These are phyloP conservation scores for Grammomys surdaster DNA, from an alignment of 2,113 vertebrate species.

Conservation along the genomic window DNA sequence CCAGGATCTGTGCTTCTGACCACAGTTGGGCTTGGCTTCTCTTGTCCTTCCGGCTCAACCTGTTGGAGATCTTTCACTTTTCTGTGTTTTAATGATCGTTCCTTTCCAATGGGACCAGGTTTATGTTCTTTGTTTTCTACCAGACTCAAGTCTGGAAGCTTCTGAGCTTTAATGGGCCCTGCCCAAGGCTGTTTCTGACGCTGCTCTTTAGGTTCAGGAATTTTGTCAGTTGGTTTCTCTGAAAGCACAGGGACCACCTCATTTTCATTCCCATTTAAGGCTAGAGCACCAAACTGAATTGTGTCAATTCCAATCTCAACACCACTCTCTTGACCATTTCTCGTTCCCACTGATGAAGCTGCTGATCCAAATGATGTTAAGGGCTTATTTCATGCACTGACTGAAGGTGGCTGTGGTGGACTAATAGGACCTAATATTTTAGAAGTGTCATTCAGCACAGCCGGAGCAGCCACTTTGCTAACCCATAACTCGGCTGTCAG, in stretches of 20 bases:
- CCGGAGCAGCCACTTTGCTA: conserved; percentile 92
- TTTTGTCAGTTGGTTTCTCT: conserved; percentile 92
- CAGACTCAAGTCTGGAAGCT: conserved; percentile 96
- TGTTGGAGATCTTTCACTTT: conserved; percentile 97
- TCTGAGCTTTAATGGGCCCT: conserved; percentile 97
- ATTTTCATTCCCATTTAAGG: conserved; percentile 96
- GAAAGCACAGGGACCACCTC: conserved; percentile 92
- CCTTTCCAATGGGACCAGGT: conserved; percentile 98
- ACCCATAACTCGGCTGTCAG: conserved; percentile 96
- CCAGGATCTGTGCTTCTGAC: conserved; percentile 91
- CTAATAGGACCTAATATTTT: conserved; percentile 98
- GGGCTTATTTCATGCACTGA: conserved; percentile 99
- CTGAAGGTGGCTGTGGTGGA: conserved; percentile 97
- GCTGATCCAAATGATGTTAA: conserved; percentile 96
- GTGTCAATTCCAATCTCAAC: conserved; percentile 95
- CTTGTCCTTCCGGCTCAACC: conserved; percentile 92
- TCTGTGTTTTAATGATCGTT: conserved; percentile 97
- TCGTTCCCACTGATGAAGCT: conserved; percentile 91
- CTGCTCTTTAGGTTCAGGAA: conserved; percentile 98
- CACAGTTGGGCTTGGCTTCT: conserved; percentile 88
- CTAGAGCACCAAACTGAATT: conserved; percentile 98
- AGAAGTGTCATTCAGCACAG: conserved; percentile 92
- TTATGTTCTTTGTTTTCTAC: conserved; percentile 98
- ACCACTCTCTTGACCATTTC: conserved; percentile 89
- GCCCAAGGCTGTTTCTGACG: conserved; percentile 97